Evolutionary conservation across 2,113 vertebrate species (phyloP), one percentile per base, ranked within the genome.

Genomic region (Haliaeetus leucogaster): DNA sequence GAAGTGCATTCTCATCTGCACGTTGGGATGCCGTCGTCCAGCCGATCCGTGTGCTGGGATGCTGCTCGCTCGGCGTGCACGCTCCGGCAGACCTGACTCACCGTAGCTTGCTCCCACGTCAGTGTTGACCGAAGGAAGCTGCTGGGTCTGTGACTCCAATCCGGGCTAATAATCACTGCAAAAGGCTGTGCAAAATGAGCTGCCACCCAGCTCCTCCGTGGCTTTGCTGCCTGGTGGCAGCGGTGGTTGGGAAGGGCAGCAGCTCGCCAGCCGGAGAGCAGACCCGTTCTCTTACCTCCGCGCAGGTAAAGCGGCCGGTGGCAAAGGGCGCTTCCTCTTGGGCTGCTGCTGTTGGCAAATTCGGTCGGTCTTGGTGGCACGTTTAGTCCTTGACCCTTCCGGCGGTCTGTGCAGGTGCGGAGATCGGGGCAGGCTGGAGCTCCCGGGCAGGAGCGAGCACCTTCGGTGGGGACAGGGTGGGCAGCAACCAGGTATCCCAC

Each of bases 381-480:
- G 1, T 72, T 82, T 23, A 65, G 38, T 78, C 25, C 59, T 42
- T 87, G 77, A 56, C 76, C 43, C 79, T 89, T 77, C 45, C 80
- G n/a, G 34, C 3, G 4, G 45, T 19, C 26, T 78, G 36, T 48
- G 76, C 16, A 29, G 82, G n/a, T 58, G 70, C 66, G 59, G 52
- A 29, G 52, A 32, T 16, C 0, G 12, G 38, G 50, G 27, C 55
- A 43, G 74, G 79, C 26, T 77, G 63, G n/a, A 89, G 62, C 66
- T 68, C n/a, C 34, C 1, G 7, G n/a, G 11, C 5, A 10, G 80
- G n/a, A 82, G 30, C 1, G 1, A 59, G 19, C 0, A 0, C 15
- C 25, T 1, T 7, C 0, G 1, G 9, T 1, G 3, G 43, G 45
- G 52, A 40, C 3, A 0, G 34, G 56, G 7, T 4, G 1, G 18